A percentile compares a stretch with the other conserved stretches of the same genome.
Evolutionary conservation across 2,888 invertebrate species (phyloP).

Genomic region (Panopea generosa): DNA sequence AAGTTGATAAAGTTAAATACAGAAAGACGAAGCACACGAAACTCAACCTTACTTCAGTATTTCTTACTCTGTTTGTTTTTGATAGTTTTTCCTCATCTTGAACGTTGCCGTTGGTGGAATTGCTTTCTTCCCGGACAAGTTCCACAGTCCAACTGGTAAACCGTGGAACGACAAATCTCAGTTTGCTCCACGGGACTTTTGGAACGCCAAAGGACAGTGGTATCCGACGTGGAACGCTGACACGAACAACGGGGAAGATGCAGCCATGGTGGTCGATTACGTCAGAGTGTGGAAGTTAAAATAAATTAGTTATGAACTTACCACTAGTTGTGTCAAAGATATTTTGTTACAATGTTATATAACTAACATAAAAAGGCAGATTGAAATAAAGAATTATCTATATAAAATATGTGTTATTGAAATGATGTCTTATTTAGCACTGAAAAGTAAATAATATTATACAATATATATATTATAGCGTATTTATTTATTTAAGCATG

Average conservation of each 20-base stretch:
- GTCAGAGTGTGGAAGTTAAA: conserved; percentile 88
- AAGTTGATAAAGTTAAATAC: too few species aligned
- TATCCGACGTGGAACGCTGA: conserved; percentile 88
- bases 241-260: conserved; percentile 85
- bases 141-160: conserved; percentile 86
- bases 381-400: too few species aligned
- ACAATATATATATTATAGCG: too few species aligned
- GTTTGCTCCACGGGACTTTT: conserved; percentile 89
- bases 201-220: conserved; percentile 88
- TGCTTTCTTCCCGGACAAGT: conserved; percentile 90
- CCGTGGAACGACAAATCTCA: conserved; percentile 91
- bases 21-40: too few species aligned
- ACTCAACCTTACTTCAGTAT: too few species aligned
- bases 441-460: too few species aligned
- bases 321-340: too few species aligned
- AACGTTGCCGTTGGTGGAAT: conserved; percentile 93
- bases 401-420: too few species aligned
- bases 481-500: too few species aligned
- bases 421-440: too few species aligned
- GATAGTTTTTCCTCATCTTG: conserved; percentile 91
- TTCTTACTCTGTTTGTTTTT: conserved; percentile 46
- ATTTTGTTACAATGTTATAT: too few species aligned
- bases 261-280: conserved; percentile 89
- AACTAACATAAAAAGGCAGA: too few species aligned
- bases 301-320: conserved; percentile 32